Evolutionary conservation across 2,797 vertebrate genomes (phyloP).

Genomic region (Amblyraja radiata): DNA sequence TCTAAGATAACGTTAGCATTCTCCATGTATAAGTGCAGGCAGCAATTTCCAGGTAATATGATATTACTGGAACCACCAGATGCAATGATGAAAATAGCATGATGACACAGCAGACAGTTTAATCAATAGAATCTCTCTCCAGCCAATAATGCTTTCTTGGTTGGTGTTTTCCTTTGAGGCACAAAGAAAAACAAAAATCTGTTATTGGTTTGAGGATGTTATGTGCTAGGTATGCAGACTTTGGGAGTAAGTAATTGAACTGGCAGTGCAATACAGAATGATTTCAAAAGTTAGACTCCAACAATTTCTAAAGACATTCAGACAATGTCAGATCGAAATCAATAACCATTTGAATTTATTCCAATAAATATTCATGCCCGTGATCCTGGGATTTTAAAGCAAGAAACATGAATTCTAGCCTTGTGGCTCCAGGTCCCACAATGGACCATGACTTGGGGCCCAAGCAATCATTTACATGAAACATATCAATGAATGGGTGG

Average conservation of each 20-base stretch:
- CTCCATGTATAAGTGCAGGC: background rate
- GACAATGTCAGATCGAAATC: background rate
- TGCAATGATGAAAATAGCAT: background rate
- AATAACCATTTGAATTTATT: background rate
- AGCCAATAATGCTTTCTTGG: background rate
- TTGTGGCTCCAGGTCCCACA: background rate
- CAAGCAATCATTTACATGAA: background rate
- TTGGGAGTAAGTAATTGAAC: background rate
- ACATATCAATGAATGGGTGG: background rate
- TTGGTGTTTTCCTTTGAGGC: background rate
- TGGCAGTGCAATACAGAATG: background rate
- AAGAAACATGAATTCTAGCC: background rate
- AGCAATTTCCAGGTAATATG: background rate
- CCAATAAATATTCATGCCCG: background rate
- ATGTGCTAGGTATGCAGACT: background rate
- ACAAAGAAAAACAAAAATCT: background rate
- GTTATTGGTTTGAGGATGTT: background rate
- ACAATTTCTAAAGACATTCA: background rate
- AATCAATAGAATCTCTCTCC: background rate
- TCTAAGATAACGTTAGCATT: background rate
- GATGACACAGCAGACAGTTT: background rate
- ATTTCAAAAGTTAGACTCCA: background rate
- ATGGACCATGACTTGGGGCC: background rate
- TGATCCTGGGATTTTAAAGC: background rate
- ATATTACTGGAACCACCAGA: background rate